These are phyloP conservation scores for Limenitis camilla DNA, from an alignment of 2,888 invertebrate species.

Conservation along the genomic window DNA sequence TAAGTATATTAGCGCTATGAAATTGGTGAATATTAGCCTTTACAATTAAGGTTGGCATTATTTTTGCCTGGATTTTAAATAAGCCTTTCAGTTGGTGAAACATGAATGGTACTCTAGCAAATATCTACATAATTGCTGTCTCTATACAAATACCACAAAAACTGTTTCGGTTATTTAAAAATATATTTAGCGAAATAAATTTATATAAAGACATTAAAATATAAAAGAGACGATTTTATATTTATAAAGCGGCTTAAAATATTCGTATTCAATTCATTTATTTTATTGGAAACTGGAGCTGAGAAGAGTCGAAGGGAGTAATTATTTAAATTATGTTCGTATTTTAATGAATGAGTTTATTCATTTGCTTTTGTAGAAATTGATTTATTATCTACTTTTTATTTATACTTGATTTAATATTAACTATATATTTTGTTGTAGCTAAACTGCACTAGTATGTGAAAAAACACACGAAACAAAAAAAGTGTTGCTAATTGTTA, in stretches of 20 bases:
- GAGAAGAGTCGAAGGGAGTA: slow-evolving; percentile 5
- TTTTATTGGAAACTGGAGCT: slow-evolving; percentile 8
- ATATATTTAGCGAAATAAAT: neutral
- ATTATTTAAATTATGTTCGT: slow-evolving; percentile 5
- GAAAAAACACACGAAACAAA: too few species aligned
- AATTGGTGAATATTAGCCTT: slow-evolving; percentile 1
- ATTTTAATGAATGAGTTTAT: slow-evolving; percentile 5
- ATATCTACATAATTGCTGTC: slow-evolving; percentile 6
- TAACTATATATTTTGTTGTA: too few species aligned
- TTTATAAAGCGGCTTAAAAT: neutral
- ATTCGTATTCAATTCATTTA: neutral
- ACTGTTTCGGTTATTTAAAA: neutral
- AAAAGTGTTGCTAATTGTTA: too few species aligned
- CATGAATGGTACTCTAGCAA: slow-evolving; percentile 5
- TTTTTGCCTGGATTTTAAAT: slow-evolving; percentile 6
- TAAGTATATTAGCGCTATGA: neutral
- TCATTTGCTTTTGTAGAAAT: neutral
- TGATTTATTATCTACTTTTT: too few species aligned
- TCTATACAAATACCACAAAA: slow-evolving; percentile 5
- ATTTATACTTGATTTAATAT: too few species aligned
- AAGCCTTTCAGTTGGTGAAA: slow-evolving; percentile 6
- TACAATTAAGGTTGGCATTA: slow-evolving; percentile 5
- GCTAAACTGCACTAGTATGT: too few species aligned
- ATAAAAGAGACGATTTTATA: neutral
- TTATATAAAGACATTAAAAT: neutral